Base-by-base conservation (phyloP, 2,113 vertebrate genomes). In the Odontesthes bonariensis region DNA sequence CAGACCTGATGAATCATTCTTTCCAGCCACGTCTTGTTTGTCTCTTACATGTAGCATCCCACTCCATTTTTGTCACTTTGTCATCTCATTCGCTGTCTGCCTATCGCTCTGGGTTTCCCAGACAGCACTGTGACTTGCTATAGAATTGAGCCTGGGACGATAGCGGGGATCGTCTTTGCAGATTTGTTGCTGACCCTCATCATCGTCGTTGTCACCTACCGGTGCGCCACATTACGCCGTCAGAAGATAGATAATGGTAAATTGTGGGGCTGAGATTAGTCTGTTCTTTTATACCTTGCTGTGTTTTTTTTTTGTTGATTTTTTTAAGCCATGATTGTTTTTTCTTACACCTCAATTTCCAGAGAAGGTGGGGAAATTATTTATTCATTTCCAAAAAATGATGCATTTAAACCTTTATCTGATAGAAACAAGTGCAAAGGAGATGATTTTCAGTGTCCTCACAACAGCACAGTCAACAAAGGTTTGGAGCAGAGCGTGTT, bases 161-260 rank as follows among this genome's bases (percentile, higher is more conserved):
- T 95, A 38, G 91, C 86, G 2, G 90, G 88, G 38, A 85, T 94
- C 67, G 61, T 94, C 31, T 40, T 74, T 32, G 90, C 85, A 51
- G 93, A 95, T 61, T 47, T 95, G 42, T 3, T 88, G 14, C 69
- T 95, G 69, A 95, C 94, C 1, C 31, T 94, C 0, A 56, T 93
- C 27, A 87, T 94, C 23, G 92, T 95, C 19, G 19, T 64, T 11
- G 51, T 84, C 13, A 93, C 93, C 16, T 95, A 93, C 44, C 82
- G 56, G 16, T 93, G 86, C 62, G 93, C 93, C 58, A 91, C 80
- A 35, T 56, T 56, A 7, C 78, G 80, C 0, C 81, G 79, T 46
- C 56, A 71, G 27, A 91, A 81, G 80, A 64, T 86, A 77, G 62
- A 89, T 0, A 84, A 87, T 0, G 92, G 93, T 93, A 68, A 63